Evolutionary conservation across 2,113 vertebrate species (phyloP), one percentile per base, ranked within the genome.

Genomic region (Trinectes maculatus): DNA sequence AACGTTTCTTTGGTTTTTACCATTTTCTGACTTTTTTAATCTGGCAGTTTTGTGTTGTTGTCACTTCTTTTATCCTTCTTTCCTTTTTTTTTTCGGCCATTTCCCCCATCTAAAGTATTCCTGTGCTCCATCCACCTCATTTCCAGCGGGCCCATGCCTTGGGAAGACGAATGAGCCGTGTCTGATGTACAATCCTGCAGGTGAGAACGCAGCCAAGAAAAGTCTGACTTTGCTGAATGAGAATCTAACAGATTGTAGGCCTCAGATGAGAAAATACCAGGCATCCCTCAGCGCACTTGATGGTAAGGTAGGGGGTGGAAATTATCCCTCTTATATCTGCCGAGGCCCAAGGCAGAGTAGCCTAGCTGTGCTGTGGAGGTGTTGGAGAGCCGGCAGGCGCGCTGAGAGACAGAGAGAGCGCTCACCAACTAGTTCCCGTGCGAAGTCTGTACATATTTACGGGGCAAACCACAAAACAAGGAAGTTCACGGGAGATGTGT

Each of bases 321-420:
- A 74, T 63, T 65, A 83, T 85, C 71, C 47, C 63, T 79, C 77
- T 68, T 63, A 43, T 63, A 86, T 76, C 63, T 66, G 77, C 56
- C 74, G 56, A 3, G 22, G 70, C 37, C 51, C 53, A n/a, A n/a
- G n/a, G n/a, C n/a, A n/a, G n/a, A n/a, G n/a, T n/a, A n/a, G n/a
- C n/a, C n/a, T n/a, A n/a, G n/a, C n/a, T n/a, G n/a, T n/a, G n/a
- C n/a, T n/a, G n/a, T n/a, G n/a, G n/a, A n/a, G n/a, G n/a, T n/a
- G n/a, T n/a, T n/a, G n/a, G n/a, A n/a, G n/a, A n/a, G n/a, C n/a
- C n/a, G n/a, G n/a, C n/a, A n/a, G n/a, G n/a, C n/a, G n/a, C n/a
- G n/a, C n/a, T n/a, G n/a, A n/a, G n/a, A n/a, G n/a, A n/a, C n/a
- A n/a, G n/a, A n/a, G n/a, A n/a, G n/a, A n/a, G n/a, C n/a, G n/a